Base-by-base conservation (phyloP, 2,113 vertebrate genomes). In the Carassius carassius region DNA sequence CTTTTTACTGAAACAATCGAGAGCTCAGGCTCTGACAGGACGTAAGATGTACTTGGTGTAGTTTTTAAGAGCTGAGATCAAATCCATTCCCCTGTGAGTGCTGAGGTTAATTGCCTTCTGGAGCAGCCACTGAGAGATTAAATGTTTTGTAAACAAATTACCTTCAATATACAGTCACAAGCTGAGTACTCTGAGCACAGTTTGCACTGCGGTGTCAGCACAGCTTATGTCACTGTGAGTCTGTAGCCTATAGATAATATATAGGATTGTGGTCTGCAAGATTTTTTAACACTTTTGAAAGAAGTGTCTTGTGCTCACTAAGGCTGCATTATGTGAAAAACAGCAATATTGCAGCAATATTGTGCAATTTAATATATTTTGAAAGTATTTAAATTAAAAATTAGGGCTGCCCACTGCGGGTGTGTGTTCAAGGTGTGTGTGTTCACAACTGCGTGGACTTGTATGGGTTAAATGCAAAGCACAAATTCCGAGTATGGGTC, bases 21-120 rank as follows among this genome's bases (percentile, higher is more conserved):
- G 41, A 74, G 41, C 72, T 74, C 41, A 25, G 21, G 4, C n/a
- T 47, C 72, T 25, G 72, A 74, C 72, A 49, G 41, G 72, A 73
- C 1, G 10, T n/a, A 74, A 74, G 72, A 47, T 74, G 72, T 74
- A 47, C 19, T 72, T 44, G 72, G 72, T 47, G 70, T 74, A 49
- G 12, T 49, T 74, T 74, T 74, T 49, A 74, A 74, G n/a, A 41
- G 78, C 3, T 14, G 25, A 75, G 86, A 83, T 93, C 88, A 85
- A 82, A 67, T 72, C 88, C 63, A 78, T 90, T 90, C 89, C 88
- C 88, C 37, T 17, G 84, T 89, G 89, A 86, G 76, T 85, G 7
- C 9, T 14, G 83, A 91, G 91, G 90, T 92, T 93, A 92, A 92
- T 92, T 92, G 86, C 90, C 90, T 94, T 92, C 89, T 90, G 89